Evolutionary conservation across 2,797 vertebrate species (phyloP).

Genomic region (Falco berigora): DNA sequence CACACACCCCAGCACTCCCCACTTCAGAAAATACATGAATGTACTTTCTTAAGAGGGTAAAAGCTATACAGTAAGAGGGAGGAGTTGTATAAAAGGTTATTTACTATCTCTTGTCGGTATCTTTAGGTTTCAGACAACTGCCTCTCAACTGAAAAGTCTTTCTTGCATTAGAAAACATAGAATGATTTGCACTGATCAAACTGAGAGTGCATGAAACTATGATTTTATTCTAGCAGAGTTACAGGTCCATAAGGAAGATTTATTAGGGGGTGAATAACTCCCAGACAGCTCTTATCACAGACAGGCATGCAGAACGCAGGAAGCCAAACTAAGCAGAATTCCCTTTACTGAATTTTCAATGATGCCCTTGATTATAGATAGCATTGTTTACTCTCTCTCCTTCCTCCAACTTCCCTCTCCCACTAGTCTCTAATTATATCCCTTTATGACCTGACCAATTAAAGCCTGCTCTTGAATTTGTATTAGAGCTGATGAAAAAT

Average conservation of each 20-base stretch:
- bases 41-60: not conserved
- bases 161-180: not conserved
- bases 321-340: slow-evolving; percentile 62
- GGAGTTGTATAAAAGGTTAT: not conserved
- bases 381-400: slow-evolving; percentile 60
- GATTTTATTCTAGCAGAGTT: slow-evolving; percentile 46
- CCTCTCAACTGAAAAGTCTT: not conserved
- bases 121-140: not conserved
- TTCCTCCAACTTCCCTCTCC: slow-evolving; percentile 67
- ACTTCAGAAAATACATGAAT: not conserved
- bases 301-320: slow-evolving; percentile 43
- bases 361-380: slow-evolving; percentile 69
- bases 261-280: slow-evolving; percentile 60
- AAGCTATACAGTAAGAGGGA: not conserved
- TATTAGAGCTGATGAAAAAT: slow-evolving; percentile 70
- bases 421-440: slow-evolving; percentile 71
- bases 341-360: slow-evolving; percentile 67
- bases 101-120: not conserved
- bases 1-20: not conserved
- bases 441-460: slow-evolving; percentile 71
- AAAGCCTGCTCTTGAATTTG: slow-evolving; percentile 69
- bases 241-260: slow-evolving; percentile 37
- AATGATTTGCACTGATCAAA: slow-evolving; percentile 49
- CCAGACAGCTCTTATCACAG: slow-evolving; percentile 55
- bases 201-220: not conserved